Percentiles rank a stretch among this genome's conserved stretches.
phyloP scores from a whole-genome alignment of 64 coral and sea anemone genomes.

The Actinia equina region DNA sequence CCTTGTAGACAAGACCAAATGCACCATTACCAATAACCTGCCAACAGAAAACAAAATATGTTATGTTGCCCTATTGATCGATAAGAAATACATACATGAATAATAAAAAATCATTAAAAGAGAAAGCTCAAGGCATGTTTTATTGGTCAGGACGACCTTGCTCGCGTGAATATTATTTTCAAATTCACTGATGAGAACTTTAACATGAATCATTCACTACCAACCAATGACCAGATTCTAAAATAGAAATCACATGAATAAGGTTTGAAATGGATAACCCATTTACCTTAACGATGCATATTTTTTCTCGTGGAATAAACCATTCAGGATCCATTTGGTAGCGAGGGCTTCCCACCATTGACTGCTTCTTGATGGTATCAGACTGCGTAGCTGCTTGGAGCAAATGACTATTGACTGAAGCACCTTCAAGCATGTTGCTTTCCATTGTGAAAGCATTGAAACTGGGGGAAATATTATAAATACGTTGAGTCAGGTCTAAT shows the following conservation, averaged over 20 bases:
- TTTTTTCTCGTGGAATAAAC: slow-evolving; percentile 1
- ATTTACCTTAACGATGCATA: background rate
- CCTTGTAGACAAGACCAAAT: slow-evolving; percentile 55
- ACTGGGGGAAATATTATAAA: background rate
- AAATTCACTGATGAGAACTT: no score
- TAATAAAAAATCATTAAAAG: no score
- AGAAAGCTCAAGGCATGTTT: no score
- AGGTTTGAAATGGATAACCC: background rate
- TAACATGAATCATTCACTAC: no score
- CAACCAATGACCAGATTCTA: no score
- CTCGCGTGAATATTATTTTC: no score
- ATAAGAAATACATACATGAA: no score
- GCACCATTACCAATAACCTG: slow-evolving; percentile 50
- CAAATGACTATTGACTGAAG: background rate
- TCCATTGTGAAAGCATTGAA: background rate
- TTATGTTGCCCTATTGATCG: no score
- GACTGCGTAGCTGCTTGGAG: background rate
- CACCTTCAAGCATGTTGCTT: background rate
- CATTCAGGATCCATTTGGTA: slow-evolving; percentile 31
- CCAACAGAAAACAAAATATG: background rate
- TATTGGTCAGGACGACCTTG: no score
- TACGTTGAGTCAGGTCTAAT: no score
- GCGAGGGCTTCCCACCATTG: slow-evolving; percentile 18
- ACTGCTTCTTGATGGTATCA: background rate
- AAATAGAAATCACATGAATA: background rate